These are phyloP conservation scores for Pachydiplax longipennis DNA, from an alignment of 2,888 invertebrate species.

Conservation along the genomic window DNA sequence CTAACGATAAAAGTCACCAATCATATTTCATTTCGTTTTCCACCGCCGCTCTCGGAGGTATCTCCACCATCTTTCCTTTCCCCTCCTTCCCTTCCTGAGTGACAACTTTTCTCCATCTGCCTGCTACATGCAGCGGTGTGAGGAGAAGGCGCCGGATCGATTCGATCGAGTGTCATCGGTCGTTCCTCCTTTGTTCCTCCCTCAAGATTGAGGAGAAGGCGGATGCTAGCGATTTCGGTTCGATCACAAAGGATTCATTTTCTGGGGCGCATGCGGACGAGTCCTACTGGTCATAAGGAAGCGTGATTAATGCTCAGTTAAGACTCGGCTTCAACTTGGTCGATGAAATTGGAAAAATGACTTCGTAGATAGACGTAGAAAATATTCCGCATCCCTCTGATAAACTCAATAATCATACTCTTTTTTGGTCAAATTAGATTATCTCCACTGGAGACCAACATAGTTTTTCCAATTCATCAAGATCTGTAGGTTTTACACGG, in stretches of 20 bases:
- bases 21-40: not conserved
- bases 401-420: too few species aligned
- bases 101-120: constrained; percentile 9
- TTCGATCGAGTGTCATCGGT: constrained; percentile 25
- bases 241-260: not conserved
- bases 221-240: not conserved
- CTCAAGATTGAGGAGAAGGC: not conserved
- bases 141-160: not conserved
- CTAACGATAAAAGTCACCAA: not conserved
- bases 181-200: not conserved
- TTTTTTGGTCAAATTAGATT: too few species aligned
- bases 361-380: too few species aligned
- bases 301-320: too few species aligned
- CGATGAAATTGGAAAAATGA: too few species aligned
- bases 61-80: not conserved
- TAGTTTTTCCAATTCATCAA: too few species aligned
- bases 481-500: too few species aligned
- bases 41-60: not conserved
- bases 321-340: too few species aligned
- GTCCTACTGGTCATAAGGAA: not conserved
- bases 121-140: not conserved
- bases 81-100: not conserved
- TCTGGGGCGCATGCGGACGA: not conserved
- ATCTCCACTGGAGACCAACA: too few species aligned
- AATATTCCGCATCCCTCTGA: too few species aligned